A percentile compares a stretch with the other conserved stretches of the same genome.
These are phyloP conservation scores for Laodelphax striatellus DNA, from an alignment of 1,140 invertebrate species.

Conservation along the genomic window DNA sequence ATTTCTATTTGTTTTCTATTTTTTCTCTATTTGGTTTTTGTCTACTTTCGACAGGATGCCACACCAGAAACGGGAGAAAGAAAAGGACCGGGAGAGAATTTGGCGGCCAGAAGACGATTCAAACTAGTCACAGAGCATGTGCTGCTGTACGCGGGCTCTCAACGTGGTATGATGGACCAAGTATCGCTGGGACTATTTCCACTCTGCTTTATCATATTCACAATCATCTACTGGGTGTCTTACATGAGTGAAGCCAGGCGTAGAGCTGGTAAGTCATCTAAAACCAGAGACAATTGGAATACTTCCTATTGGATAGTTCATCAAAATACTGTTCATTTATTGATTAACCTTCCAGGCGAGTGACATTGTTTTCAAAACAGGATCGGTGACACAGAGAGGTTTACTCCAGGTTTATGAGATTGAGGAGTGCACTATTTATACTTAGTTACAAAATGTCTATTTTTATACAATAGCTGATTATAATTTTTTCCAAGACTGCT, in stretches of 20 bases:
- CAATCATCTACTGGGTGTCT: constrained; percentile 55
- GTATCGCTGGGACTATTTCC: constrained; percentile 55
- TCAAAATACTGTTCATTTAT: no score
- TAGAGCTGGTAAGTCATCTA: neutral
- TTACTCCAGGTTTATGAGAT: no score
- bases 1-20: neutral
- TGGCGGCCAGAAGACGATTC: constrained; percentile 24
- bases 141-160: constrained; percentile 43
- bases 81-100: neutral
- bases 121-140: constrained; percentile 34
- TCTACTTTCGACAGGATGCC: neutral
- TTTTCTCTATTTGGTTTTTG: neutral
- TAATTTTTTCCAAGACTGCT: no score
- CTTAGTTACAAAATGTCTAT: no score
- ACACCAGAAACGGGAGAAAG: neutral
- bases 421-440: no score
- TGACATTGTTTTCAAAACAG: no score
- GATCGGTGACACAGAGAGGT: no score
- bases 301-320: no score
- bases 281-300: no score
- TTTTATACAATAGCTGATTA: no score
- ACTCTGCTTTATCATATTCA: constrained; percentile 49
- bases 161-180: constrained; percentile 41
- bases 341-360: no score
- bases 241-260: constrained; percentile 41